These are phyloP conservation scores for Phocoena phocoena DNA, from an alignment of 2,113 vertebrate species.

Conservation along the genomic window DNA sequence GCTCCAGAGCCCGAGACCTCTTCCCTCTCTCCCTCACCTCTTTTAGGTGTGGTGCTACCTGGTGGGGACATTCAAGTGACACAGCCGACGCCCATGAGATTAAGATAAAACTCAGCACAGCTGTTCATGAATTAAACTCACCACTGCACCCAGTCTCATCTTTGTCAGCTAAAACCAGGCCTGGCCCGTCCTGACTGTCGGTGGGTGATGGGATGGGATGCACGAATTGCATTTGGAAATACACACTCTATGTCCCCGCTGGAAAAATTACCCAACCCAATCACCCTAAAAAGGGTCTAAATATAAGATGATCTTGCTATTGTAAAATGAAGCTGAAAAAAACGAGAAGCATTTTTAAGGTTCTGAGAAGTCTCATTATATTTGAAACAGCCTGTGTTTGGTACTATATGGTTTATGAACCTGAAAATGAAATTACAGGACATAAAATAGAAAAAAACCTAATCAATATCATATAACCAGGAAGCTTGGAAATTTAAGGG, in stretches of 20 bases:
- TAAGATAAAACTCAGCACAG: neutral
- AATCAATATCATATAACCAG: slow-evolving; percentile 63
- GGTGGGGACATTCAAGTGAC: neutral
- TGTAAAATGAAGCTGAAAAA: slow-evolving; percentile 23
- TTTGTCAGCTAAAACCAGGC: neutral
- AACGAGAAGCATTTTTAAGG: slow-evolving; percentile 16
- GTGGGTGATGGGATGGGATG: neutral
- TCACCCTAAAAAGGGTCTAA: neutral
- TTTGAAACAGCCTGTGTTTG: slow-evolving; percentile 19
- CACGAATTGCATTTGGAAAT: neutral
- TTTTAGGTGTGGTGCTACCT: neutral
- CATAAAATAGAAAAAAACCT: neutral
- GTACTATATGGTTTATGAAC: slow-evolving; percentile 44
- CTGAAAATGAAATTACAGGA: slow-evolving; percentile 68
- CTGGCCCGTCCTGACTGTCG: neutral
- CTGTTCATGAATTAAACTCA: neutral
- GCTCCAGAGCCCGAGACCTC: neutral
- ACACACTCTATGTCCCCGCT: too few species aligned
- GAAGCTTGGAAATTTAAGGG: slow-evolving; percentile 23
- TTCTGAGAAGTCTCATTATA: slow-evolving; percentile 38
- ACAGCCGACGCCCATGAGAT: neutral
- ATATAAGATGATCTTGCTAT: neutral
- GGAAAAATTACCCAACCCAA: neutral
- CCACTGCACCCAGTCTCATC: neutral
- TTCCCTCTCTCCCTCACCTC: neutral